phyloP scores from a whole-genome alignment of 1,140 invertebrate species.

The Phymorhynchus buccinoides region DNA sequence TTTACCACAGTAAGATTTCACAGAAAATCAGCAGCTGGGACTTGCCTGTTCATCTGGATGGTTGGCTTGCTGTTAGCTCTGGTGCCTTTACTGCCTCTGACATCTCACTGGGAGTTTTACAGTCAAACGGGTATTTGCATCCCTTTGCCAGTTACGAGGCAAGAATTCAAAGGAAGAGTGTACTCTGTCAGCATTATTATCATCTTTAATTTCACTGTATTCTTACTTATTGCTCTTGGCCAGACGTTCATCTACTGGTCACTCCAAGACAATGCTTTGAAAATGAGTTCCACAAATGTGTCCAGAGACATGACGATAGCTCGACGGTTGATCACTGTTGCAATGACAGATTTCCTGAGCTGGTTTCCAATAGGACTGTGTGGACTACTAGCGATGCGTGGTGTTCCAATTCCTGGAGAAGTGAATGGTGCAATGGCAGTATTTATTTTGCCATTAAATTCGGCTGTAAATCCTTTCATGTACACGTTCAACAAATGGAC shows the following conservation, averaged over 20 bases:
- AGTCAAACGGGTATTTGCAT: slow-evolving; percentile 21
- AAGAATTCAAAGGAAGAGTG: background rate
- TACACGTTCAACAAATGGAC: background rate
- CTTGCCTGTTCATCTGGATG: background rate
- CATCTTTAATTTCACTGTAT: background rate
- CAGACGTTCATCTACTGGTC: background rate
- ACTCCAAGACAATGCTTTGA: background rate
- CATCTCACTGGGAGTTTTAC: slow-evolving; percentile 7
- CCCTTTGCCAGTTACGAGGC: background rate
- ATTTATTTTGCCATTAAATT: background rate
- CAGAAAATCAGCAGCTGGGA: background rate
- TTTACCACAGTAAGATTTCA: slow-evolving; percentile 2
- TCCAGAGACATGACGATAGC: background rate
- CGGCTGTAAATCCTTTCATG: background rate
- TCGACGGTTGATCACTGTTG: background rate
- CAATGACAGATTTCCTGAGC: background rate
- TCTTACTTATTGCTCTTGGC: background rate
- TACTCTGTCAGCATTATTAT: background rate
- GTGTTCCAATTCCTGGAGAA: background rate
- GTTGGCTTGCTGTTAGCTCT: background rate
- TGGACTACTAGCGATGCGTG: background rate
- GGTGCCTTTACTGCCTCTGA: background rate
- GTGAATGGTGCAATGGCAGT: background rate
- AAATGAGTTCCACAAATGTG: background rate
- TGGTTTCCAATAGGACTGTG: background rate